Percentiles rank a stretch among this genome's conserved stretches.
These are phyloP conservation scores for Ceraclea dissimilis DNA, from an alignment of 2,888 invertebrate genomes.

Conservation along the genomic window DNA sequence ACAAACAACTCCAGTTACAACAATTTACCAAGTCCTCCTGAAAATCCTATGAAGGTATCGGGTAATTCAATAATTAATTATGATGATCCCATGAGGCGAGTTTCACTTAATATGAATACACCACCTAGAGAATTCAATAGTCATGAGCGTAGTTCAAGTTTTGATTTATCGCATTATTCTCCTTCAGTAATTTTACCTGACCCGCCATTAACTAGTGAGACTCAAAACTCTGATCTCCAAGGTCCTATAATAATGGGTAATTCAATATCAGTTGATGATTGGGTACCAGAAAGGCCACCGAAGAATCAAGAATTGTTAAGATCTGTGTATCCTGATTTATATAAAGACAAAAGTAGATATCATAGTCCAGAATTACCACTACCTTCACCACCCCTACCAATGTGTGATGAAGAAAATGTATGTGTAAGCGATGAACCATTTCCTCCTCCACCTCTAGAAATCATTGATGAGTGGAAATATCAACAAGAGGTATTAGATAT, in stretches of 20 bases:
- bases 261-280: conserved; percentile 57
- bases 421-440: conserved; percentile 57
- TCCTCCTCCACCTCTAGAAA: conserved; percentile 49
- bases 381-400: conserved; percentile 48
- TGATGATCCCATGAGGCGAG: no score
- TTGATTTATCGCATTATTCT: not conserved
- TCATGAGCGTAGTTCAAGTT: not conserved
- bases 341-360: conserved; percentile 35
- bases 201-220: conserved; percentile 15
- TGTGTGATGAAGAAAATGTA: conserved; percentile 47
- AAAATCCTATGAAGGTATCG: no score
- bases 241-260: conserved; percentile 57
- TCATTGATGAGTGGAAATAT: conserved; percentile 22
- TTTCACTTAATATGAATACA: no score
- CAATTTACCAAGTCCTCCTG: no score
- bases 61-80: no score
- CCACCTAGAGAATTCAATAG: not conserved
- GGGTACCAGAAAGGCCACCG: conserved; percentile 69
- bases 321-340: conserved; percentile 39
- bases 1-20: no score
- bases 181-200: not conserved
- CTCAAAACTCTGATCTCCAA: conserved; percentile 45
- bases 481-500: conserved; percentile 17
- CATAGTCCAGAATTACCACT: conserved; percentile 53
- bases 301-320: conserved; percentile 63